Evolutionary conservation across 2,797 vertebrate genomes (phyloP).

Genomic region (Leptatherina wallacei): DNA sequence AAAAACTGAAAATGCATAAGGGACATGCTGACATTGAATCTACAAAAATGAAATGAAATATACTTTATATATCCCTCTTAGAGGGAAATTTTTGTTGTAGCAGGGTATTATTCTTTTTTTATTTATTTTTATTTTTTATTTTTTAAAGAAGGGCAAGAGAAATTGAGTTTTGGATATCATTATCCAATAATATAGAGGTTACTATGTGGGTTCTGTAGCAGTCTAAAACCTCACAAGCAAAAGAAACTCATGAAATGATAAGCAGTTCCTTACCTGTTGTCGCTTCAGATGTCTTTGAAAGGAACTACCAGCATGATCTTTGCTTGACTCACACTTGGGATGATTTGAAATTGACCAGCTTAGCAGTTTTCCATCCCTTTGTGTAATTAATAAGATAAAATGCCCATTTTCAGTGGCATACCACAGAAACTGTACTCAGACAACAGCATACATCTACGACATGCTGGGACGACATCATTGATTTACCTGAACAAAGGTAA

Average conservation of each 20-base stretch:
- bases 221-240: background rate
- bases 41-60: no score
- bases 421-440: background rate
- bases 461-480: background rate
- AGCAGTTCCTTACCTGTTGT: background rate
- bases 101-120: no score
- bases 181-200: background rate
- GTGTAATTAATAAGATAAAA: background rate
- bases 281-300: background rate
- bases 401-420: background rate
- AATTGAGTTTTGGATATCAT: background rate
- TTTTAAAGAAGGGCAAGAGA: background rate
- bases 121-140: no score
- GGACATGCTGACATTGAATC: background rate
- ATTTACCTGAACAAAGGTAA: background rate
- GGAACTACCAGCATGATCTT: background rate
- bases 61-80: no score
- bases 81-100: no score
- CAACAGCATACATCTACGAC: background rate
- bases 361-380: background rate
- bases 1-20: background rate
- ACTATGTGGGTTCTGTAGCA: background rate
- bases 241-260: background rate
- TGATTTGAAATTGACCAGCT: background rate
- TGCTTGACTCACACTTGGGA: background rate